A percentile compares a stretch with the other conserved stretches of the same genome.
These are phyloP conservation scores for Copidosoma floridanum DNA, from an alignment of 1,140 invertebrate genomes.

Conservation along the genomic window DNA sequence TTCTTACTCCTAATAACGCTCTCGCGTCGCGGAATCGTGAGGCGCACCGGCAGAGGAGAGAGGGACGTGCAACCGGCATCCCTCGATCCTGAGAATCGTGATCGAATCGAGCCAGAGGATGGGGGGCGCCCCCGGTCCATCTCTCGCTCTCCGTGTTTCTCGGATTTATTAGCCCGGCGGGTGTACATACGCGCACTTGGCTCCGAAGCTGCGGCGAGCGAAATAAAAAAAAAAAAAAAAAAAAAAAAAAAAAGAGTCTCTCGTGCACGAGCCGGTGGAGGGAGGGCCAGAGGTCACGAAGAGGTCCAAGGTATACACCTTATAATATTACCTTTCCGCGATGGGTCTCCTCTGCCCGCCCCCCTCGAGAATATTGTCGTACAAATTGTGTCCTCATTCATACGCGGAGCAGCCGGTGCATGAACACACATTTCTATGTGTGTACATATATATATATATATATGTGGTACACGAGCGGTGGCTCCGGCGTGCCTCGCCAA, in stretches of 20 bases:
- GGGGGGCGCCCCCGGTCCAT: neutral
- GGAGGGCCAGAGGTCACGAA: conserved; percentile 2
- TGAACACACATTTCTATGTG: neutral
- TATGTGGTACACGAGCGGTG: conserved; percentile 1
- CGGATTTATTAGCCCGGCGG: conserved; percentile 2
- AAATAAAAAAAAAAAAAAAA: too few species aligned
- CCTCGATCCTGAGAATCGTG: conserved; percentile 1
- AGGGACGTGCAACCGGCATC: neutral
- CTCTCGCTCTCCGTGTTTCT: neutral
- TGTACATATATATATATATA: neutral
- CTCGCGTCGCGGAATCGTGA: neutral
- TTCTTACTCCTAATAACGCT: conserved; percentile 37
- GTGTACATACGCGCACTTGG: neutral
- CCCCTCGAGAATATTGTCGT: too few species aligned
- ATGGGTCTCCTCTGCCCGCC: too few species aligned
- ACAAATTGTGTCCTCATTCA: too few species aligned
- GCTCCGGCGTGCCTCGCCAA: neutral
- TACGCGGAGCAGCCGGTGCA: too few species aligned
- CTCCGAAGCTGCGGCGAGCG: neutral
- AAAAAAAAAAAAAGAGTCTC: too few species aligned
- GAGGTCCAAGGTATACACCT: too few species aligned
- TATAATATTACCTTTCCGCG: too few species aligned
- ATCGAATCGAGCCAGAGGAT: neutral
- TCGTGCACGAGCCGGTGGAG: too few species aligned
- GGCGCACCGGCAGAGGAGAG: neutral